Evolutionary conservation across 2,797 vertebrate genomes (phyloP).

Genomic region (Malurus leucopterus): DNA sequence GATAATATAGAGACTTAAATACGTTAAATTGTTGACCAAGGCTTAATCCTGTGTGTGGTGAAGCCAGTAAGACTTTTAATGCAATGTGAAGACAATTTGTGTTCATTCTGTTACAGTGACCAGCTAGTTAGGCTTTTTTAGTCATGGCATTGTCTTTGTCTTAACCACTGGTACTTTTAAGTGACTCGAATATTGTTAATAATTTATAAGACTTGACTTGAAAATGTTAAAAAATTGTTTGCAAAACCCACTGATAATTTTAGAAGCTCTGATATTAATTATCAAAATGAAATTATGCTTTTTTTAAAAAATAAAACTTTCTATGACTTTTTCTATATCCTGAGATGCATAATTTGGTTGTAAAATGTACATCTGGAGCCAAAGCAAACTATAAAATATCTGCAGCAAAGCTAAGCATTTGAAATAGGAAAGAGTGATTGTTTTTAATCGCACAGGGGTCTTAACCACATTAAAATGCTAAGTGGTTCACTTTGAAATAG

Average conservation of each 20-base stretch:
- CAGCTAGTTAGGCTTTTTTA: background rate
- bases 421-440: conserved; percentile 31
- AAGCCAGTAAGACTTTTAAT: background rate
- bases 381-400: conserved; percentile 61
- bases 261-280: background rate
- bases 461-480: conserved; percentile 51
- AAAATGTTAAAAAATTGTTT: background rate
- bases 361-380: conserved; percentile 42
- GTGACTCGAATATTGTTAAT: background rate
- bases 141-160: background rate
- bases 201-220: background rate
- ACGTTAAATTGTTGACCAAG: background rate
- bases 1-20: background rate
- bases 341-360: conserved; percentile 24
- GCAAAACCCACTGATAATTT: background rate
- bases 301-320: background rate
- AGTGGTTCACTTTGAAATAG: conserved; percentile 37
- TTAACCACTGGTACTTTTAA: background rate
- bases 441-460: conserved; percentile 53
- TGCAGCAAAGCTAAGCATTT: conserved; percentile 46
- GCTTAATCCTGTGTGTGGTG: background rate
- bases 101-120: background rate
- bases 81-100: background rate
- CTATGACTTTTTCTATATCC: conserved; percentile 15
- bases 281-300: background rate